Base-by-base conservation (phyloP, 2,113 vertebrate genomes). In the Myotis davidii region DNA sequence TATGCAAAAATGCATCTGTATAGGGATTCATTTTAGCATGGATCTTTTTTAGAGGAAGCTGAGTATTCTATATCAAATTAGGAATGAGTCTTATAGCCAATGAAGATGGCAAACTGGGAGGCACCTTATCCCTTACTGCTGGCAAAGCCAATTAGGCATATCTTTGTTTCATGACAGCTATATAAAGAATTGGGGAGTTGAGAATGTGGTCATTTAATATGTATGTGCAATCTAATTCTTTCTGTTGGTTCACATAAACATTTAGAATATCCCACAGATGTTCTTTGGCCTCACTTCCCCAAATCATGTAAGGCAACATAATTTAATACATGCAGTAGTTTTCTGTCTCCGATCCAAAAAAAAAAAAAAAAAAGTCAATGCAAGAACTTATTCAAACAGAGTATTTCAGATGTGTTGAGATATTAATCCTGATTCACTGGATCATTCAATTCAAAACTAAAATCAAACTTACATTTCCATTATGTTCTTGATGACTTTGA, bases 111-210 rank as follows among this genome's bases (percentile, higher is more conserved):
- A 32, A 29, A 34, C 92, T 67, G 65, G 85, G 34, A 89, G 78
- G 91, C 50, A 97, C 94, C 88, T 97, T 97, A 96, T 94, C 96
- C 95, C 69, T 92, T 70, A 92, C 94, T 93, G 78, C 94, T 98
- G 96, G 95, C 96, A 96, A 97, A 95, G 94, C 65, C 97, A 91
- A 95, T 97, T 97, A 96, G 85, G 91, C 83, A 0, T 97, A 97
- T 98, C 96, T 97, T 96, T 97, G 92, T 91, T 97, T 97, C 97
- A 95, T 93, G 96, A 93, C 95, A 97, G 96, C 96, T 98, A 96
- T 97, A 96, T 98, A 96, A 97, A 97, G 97, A 95, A 95, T 61
- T 56, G 73, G 45, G 76, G 67, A 95, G 69, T 72, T 76, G 67
- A 92, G 88, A 94, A 85, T 42, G 64, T 95, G 92, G 90, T 82